Base-by-base conservation (phyloP, 2,888 invertebrate species). In the Geotrupes spiniger region DNA sequence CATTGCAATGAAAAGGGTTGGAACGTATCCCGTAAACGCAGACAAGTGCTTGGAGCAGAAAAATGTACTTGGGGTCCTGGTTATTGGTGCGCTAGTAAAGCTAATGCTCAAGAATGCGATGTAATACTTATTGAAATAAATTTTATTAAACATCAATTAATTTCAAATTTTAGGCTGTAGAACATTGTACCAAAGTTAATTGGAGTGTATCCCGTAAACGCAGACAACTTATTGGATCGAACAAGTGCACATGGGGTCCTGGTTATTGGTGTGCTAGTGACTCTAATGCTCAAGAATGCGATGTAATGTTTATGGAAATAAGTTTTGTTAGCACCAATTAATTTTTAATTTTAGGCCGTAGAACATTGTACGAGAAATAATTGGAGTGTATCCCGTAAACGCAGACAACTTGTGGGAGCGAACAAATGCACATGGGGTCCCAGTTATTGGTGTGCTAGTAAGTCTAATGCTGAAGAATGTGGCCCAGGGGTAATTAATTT, bases 41-140 rank as follows among this genome's bases (percentile, higher is more conserved):
- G n/a, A 4, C 29, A 29, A 12, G 29, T 45, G 11, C 33, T 49
- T 5, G 49, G 49, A 11, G 28, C 49, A 5, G 45, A 45, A 39
- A 26, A 81, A 63, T 91, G 91, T 68, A 85, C 86, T 4, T 86
- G 84, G 82, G 91, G 91, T 4, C 89, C 89, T 2, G 75, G 82
- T 1, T 90, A 85, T 65, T 91, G 91, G 90, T 92, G 92, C 71
- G 76, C 76, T 27, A 9, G n/a, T n/a, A n/a, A n/a, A n/a, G n/a
- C n/a, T n/a, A n/a, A n/a, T n/a, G 77, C 79, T 15, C 63, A 68
- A 29, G 66, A 77, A 63, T 75, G 77, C 71, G 65, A 76, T 64
- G 81, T 81, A 74, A 70, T 74, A 57, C 21, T 2, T 16, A n/a
- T 11, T 5, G 14, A 14, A n/a, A 33, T 33, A 33, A 27, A 9